Evolutionary conservation across 2,888 invertebrate species (phyloP), one percentile per base, ranked within the genome.

Genomic region (Balanococcus diminutus): DNA sequence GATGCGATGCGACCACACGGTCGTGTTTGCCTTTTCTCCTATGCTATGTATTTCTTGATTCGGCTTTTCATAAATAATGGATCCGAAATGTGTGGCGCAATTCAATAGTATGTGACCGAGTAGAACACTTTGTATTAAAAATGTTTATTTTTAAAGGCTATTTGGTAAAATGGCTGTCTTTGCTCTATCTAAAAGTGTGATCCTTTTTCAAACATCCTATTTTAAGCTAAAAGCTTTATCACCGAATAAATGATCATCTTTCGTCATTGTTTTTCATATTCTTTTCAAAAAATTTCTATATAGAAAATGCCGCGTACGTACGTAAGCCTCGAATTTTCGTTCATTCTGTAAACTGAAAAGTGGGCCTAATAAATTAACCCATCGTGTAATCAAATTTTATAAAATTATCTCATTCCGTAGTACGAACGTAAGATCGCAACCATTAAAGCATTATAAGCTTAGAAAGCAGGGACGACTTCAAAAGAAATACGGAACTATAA

Each of bases 211-310:
- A 79, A 79, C 75, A 36, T 36, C 32, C 75, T 79, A 79, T 36
- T 79, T 19, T 79, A 19, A 25, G 75, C 19, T 79, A 79, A 79
- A 79, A 79, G 75, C 75, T 79, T 79, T 79, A 36, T 79, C 19
- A 32, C 75, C 32, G 19, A 79, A 79, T 79, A 79, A 79, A 79
- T 79, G 75, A 79, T 79, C 75, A 79, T 79, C 36, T 79, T 79
- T 79, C 75, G 75, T 32, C 36, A 79, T 79, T 79, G 75, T 79
- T 79, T 79, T 79, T 36, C 32, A 9, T 0, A 79, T 67, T 16
- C 67, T 67, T 67, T 67, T 28, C 5, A 6, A 28, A 61, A 61
- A 67, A 28, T 67, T 16, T 28, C 67, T 0, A 25, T 0, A 25
- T 1, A 56, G 67, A 67, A n/a, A 19, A 67, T 67, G 28, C 16